Base-by-base conservation (phyloP, 30 jellyfish, hydroid and myxozoan species). In the Hydractinia symbiolongicarpus region DNA sequence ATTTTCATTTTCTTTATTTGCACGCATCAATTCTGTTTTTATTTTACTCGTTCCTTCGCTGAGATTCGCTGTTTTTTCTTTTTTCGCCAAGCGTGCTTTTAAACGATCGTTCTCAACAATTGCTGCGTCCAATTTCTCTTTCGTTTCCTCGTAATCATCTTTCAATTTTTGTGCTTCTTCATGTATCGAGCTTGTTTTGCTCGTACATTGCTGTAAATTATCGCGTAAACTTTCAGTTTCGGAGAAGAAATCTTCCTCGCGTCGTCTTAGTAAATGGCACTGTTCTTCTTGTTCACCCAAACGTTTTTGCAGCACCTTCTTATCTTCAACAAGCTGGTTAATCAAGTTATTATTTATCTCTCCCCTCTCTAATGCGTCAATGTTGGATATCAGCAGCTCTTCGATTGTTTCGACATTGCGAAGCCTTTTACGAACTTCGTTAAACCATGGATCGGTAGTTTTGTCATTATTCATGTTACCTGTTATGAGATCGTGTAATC, bases 161-260 rank as follows among this genome's bases (percentile, higher is more conserved):
- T 53, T 44, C 60, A 55, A 16, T 55, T 77, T 77, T 17, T 50
- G 10, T 0, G 56, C 66, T 77, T 77, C 54, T 19, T 77, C 66
- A 51, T 21, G 19, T 49, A 53, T 50, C 55, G 55, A 19, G 10
- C n/a, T 51, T 51, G 84, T 19, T 55, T 76, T 76, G 13, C 55
- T 53, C 30, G 44, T 60, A 17, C 51, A 77, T 11, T 17, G 20
- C 53, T 54, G 79, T 30, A 77, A 16, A 16, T 60, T 62, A 14
- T 77, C 82, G 17, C 85, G 51, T n/a, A 77, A 16, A 53, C 85
- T 60, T 55, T 77, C 79, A 5, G 73, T 77, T 15, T 77, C 85
- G 19, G 79, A 55, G 4, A 50, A 77, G 44, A 77, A 55, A 9
- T 77, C 82, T 57, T 77, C 85, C 53, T 77, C 85, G 56, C 66